Base-by-base conservation (phyloP, 2,797 vertebrate genomes). In the Leuciscus waleckii region DNA sequence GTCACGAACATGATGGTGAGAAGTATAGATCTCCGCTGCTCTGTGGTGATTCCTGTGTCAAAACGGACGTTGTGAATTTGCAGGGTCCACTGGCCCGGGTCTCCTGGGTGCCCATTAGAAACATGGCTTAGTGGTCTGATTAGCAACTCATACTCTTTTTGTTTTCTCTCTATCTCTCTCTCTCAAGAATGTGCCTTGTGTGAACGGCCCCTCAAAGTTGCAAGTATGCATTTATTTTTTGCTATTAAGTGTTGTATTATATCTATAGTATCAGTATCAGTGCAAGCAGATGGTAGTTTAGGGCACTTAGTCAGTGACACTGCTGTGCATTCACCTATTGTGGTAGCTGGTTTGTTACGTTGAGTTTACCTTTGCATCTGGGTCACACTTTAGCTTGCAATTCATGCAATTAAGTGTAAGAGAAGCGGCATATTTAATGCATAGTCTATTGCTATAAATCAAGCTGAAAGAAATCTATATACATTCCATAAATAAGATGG, bases 51-150 rank as follows among this genome's bases (percentile, higher is more conserved):
- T 89, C 87, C 43, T 37, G 80, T 91, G 90, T 93, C 90, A 90
- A 78, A 88, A 90, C 81, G 87, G 88, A 86, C 39, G 70, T 29
- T 32, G 86, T 84, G 84, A 89, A 92, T 92, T 92, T 89, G 90
- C 89, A 90, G 87, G 84, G 75, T 83, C 61, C 39, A 74, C 86
- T 86, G 86, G 67, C 37, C 85, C 0, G 6, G 74, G 90, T 93
- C 93, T 93, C 92, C 84, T 88, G 93, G 93, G 92, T 90, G 90
- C 89, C 91, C 89, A 93, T 94, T 93, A 93, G 89, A 87, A 92
- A 79, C 82, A 35, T 83, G 87, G 88, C 86, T 89, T 88, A 93
- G 91, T 88, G 90, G 88, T 88, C 87, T 78, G 87, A 71, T 85
- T 84, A 88, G 56, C 73, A 74, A 61, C 79, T 67, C 23, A 49